Conservation (phyloP, 2,888 invertebrate genomes). For the Rugalucina vietnamica region DNA sequence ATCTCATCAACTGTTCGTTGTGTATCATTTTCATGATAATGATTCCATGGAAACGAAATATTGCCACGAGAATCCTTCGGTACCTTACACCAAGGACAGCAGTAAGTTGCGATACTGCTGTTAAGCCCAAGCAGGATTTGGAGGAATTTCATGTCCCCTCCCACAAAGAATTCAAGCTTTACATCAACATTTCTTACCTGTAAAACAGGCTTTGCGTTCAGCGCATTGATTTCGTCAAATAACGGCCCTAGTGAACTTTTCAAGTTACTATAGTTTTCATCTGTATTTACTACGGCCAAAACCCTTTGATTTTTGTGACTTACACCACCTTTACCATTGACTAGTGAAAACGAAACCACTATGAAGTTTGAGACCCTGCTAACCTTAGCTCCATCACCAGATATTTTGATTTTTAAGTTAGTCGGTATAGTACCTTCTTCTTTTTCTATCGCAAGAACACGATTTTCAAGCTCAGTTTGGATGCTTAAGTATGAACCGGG, state of each 20-base stretch:
- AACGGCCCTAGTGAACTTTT: background rate
- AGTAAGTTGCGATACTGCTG: constrained; percentile 11
- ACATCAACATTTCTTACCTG: background rate
- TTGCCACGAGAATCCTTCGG: background rate
- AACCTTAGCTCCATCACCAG: constrained; percentile 7
- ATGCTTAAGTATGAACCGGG: too few relatives aligned
- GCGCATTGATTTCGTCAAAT: background rate
- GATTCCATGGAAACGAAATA: background rate
- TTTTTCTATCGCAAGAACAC: too few relatives aligned
- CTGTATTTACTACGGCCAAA: background rate
- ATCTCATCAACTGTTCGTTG: constrained; percentile 12
- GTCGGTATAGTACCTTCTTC: too few relatives aligned
- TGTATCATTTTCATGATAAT: background rate
- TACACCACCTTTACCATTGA: background rate
- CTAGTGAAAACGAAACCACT: background rate
- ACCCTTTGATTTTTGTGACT: background rate
- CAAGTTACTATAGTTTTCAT: background rate
- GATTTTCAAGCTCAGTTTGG: too few relatives aligned
- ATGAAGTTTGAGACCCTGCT: background rate
- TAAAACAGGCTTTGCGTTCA: background rate
- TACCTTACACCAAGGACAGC: constrained; percentile 21
- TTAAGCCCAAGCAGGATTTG: constrained; percentile 22
- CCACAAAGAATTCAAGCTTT: background rate
- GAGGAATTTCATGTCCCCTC: constrained; percentile 39
- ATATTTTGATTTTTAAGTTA: constrained; percentile 1